Base-by-base conservation (phyloP, 2,797 vertebrate species). In the Clarias fuscus region DNA sequence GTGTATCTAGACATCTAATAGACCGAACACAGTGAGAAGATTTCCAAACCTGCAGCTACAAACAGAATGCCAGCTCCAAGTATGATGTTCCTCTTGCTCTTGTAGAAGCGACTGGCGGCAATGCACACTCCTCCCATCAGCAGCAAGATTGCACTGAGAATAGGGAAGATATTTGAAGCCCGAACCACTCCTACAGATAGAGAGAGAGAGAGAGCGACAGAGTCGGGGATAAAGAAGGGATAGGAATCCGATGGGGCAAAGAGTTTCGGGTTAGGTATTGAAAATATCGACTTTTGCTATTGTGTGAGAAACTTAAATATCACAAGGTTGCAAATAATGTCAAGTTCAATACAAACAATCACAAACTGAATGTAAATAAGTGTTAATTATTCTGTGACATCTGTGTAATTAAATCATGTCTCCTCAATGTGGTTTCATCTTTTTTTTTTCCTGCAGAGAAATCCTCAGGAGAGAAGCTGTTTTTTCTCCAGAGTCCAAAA, bases 161-260 rank as follows among this genome's bases (percentile, higher is more conserved):
- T 98, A 1, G 98, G 98, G 92, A 99, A 99, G 94, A 99, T 97
- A 93, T 98, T 99, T 91, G 98, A 99, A 91, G 98, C 98, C 85
- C 98, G 95, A 88, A 99, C 98, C 40, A 98, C 96, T 79, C 98
- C 97, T 91, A 84, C 65, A 85, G 22, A 62, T 17, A 62, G 58
- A 27, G 27, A 37, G 24, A 48, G 65, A 79, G 33, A 72, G 58
- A 17, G 13, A 37, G 18, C 37, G 37, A 37, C 40, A 43, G 37
- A 43, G 48, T 53, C 48, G 0, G 11, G 48, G 48, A 53, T 13
- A 10, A 53, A 53, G 48, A 13, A 53, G 48, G 48, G 48, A 13
- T 53, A 53, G 48, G 11, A 10, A 53, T 53, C 11, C 48, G 48
- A 53, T 53, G 48, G 48, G 48, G 37, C 58, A 82, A 61, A 58